A percentile compares a stretch with the other conserved stretches of the same genome.
Evolutionary conservation across 1,140 invertebrate species (phyloP).

Genomic region (Pygmarrhopalites habei): DNA sequence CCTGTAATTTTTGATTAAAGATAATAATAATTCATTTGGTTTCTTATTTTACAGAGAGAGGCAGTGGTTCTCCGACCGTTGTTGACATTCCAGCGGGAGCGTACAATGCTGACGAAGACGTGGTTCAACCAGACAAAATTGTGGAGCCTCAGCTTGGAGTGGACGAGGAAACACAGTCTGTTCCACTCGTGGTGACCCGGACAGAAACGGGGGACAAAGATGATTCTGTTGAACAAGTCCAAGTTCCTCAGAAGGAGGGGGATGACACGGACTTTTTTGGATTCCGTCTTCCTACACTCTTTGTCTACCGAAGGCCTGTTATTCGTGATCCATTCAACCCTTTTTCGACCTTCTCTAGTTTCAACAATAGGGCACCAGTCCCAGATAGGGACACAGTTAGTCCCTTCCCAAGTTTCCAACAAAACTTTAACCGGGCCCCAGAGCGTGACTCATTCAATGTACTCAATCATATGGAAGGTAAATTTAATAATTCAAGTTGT

Average conservation of each 20-base stretch:
- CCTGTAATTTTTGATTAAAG: no score
- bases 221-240: background rate
- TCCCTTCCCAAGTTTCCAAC: background rate
- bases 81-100: slow-evolving; percentile 24
- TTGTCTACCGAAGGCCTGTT: slow-evolving; percentile 32
- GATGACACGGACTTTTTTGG: slow-evolving; percentile 20
- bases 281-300: slow-evolving; percentile 20
- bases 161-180: no score
- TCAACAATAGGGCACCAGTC: no score
- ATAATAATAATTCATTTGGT: no score
- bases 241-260: background rate
- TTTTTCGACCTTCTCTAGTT: slow-evolving; percentile 26
- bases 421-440: background rate
- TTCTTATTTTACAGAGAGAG: background rate
- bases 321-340: slow-evolving; percentile 29
- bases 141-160: no score
- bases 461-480: slow-evolving; percentile 27
- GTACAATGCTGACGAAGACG: no score
- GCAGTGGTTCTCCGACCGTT: background rate
- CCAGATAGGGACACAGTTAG: no score
- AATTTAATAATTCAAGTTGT: background rate
- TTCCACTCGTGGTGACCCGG: no score
- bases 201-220: no score
- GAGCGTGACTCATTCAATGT: slow-evolving; percentile 2
- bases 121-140: no score